A percentile compares a stretch with the other conserved stretches of the same genome.
phyloP scores from a whole-genome alignment of 1,140 invertebrate species.

The Atta cephalotes region DNA sequence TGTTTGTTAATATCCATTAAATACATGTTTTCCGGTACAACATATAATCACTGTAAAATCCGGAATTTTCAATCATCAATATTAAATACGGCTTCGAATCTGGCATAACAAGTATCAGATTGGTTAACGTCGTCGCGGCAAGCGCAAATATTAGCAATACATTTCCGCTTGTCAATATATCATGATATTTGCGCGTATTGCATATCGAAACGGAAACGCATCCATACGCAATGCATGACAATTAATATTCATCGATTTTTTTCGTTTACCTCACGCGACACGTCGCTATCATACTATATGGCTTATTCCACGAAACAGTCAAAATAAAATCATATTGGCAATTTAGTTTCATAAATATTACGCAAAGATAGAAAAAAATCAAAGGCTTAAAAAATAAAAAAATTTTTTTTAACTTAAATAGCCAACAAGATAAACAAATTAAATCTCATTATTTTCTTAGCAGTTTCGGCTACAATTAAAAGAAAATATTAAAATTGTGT shows the following conservation, averaged over 20 bases:
- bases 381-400: background rate
- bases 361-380: background rate
- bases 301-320: background rate
- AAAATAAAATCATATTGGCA: background rate
- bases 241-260: slow-evolving; percentile 22
- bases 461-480: background rate
- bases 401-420: background rate
- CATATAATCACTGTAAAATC: slow-evolving; percentile 5
- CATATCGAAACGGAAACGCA: slow-evolving; percentile 21
- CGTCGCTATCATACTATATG: no score
- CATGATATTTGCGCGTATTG: slow-evolving; percentile 36
- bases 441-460: slow-evolving; percentile 2
- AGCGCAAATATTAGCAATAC: slow-evolving; percentile 69
- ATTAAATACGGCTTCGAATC: slow-evolving; percentile 56
- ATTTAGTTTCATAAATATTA: background rate
- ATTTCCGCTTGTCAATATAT: slow-evolving; percentile 57
- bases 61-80: slow-evolving; percentile 31
- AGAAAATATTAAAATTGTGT: background rate
- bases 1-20: slow-evolving; percentile 19
- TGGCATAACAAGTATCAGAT: slow-evolving; percentile 56
- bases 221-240: background rate
- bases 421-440: background rate
- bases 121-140: slow-evolving; percentile 23
- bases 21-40: slow-evolving; percentile 4
- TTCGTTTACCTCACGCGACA: background rate